Base-by-base conservation (phyloP, 1,140 invertebrate species). In the Brachionus angularis region DNA sequence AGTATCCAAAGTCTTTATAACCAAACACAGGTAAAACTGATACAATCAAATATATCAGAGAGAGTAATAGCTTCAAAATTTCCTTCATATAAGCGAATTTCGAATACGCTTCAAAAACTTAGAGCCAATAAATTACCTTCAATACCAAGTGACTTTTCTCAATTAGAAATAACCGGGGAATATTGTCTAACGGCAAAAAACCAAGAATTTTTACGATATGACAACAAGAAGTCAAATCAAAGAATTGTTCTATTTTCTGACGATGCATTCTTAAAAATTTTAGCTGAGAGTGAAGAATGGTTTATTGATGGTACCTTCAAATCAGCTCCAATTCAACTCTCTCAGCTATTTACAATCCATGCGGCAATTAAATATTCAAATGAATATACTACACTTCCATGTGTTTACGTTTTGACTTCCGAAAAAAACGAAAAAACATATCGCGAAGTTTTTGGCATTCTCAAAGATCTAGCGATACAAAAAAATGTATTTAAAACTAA, bases 241-340 rank as follows among this genome's bases (percentile, higher is more conserved):
- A 16, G 34, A 36, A 29, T n/a, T n/a, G 34, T 25, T 21, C 39
- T 18, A 58, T 58, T 58, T 58, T 58, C 21, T 5, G 53, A 36
- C 25, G 53, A 58, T 34, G 5, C 18, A 18, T 16, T 5, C 14
- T 39, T 58, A 36, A 21, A 58, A 58, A 58, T 36, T 5, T 21
- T 58, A 7, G 23, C n/a, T 8, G 53, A 58, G 14, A 36, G 12
- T 10, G 31, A 36, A 3, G 53, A 58, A 23, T 58, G 33, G 53
- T 58, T 14, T 18, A 58, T 58, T 16, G 33, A 36, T 36, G 53
- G 53, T 4, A 58, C 53, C 3, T 58, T 58, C 16, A 58, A 58
- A 36, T 34, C 31, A 7, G n/a, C 53, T 8, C 53, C 33, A 7
- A 36, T 36, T 14, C 53, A 58, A 36, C 16, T 58, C 10, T 10